Percentiles rank a stretch among this genome's conserved stretches.
These are phyloP conservation scores for Nycticebus coucang DNA, from an alignment of 2,113 vertebrate genomes.

Conservation along the genomic window DNA sequence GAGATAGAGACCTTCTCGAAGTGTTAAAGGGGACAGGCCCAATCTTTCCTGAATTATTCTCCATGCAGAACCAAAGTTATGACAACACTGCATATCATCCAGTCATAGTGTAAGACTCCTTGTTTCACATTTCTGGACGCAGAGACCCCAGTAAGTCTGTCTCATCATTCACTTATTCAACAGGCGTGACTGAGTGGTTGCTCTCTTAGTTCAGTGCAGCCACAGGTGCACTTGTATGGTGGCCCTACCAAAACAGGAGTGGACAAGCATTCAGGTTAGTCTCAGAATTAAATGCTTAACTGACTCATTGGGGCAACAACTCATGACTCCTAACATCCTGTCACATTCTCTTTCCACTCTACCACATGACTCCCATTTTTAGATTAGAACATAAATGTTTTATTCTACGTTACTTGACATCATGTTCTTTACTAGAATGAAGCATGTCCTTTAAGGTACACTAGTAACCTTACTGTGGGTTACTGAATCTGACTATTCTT, in stretches of 20 bases:
- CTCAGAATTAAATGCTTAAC: not conserved
- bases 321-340: not conserved
- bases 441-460: not conserved
- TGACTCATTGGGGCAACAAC: not conserved
- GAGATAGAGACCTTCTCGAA: not conserved
- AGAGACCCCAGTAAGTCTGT: not conserved
- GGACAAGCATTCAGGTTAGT: not conserved
- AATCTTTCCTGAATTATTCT: not conserved
- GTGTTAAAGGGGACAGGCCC: not conserved
- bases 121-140: not conserved
- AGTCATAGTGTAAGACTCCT: not conserved
- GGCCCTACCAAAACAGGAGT: not conserved
- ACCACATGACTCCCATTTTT: not conserved
- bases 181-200: not conserved
- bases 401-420: slow-evolving; percentile 5
- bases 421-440: slow-evolving; percentile 4
- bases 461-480: not conserved
- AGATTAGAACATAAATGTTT: not conserved
- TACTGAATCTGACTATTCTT: not conserved
- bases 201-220: not conserved
- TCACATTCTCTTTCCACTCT: not conserved
- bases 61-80: not conserved
- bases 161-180: not conserved
- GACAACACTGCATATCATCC: not conserved
- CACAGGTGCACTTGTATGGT: not conserved